These are phyloP conservation scores for Diogma glabrata DNA, from an alignment of 2,888 invertebrate species.

Conservation along the genomic window DNA sequence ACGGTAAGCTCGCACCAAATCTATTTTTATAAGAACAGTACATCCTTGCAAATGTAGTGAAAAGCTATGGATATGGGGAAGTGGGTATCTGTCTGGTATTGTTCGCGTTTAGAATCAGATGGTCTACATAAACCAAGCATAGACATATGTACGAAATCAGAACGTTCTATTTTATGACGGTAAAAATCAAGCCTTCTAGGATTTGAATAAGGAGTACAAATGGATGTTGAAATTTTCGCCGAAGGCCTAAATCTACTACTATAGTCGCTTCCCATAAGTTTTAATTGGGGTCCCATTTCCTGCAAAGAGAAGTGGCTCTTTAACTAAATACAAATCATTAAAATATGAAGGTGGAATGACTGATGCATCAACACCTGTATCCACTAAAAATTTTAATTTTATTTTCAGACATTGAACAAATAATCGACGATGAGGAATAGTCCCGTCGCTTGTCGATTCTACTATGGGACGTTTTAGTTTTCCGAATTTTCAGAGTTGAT, in stretches of 20 bases:
- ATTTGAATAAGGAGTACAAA: conserved; percentile 20
- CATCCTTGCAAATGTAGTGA: not conserved
- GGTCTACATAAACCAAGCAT: not conserved
- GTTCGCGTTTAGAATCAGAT: not conserved
- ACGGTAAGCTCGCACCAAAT: conserved; percentile 24
- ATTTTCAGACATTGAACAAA: too few species aligned
- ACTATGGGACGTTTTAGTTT: too few species aligned
- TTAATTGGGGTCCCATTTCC: not conserved
- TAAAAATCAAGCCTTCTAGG: not conserved
- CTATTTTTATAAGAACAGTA: conserved; percentile 18
- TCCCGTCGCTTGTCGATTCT: too few species aligned
- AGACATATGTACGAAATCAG: too few species aligned
- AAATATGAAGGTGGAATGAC: not conserved
- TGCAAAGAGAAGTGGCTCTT: not conserved
- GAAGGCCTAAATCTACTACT: not conserved
- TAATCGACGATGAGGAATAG: too few species aligned
- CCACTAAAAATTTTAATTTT: not conserved
- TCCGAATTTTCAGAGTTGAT: too few species aligned
- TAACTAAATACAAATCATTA: not conserved
- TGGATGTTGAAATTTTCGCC: not conserved
- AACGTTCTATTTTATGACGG: not conserved
- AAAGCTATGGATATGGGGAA: not conserved
- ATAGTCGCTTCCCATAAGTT: not conserved
- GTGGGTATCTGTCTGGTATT: not conserved
- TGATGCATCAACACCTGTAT: not conserved